Conservation (phyloP, 2,797 vertebrate species). For the Gephyroberyx darwinii region DNA sequence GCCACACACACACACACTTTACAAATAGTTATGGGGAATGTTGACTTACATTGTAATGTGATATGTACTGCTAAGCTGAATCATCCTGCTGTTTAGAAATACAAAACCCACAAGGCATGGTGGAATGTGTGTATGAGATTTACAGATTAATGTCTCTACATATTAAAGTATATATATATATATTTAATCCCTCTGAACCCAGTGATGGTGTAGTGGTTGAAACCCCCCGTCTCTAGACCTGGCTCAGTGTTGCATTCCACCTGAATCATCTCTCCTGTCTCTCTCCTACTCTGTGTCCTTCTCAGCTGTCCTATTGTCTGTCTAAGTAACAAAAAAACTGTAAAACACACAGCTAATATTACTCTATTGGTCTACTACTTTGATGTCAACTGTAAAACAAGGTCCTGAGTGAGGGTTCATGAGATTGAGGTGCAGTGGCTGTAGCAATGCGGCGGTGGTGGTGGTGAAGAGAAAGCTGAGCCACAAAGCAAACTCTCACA, state of each 20-base stretch:
- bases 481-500: not conserved
- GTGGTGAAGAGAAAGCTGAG: too few species aligned
- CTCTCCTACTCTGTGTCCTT: not conserved
- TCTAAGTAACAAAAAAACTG: not conserved
- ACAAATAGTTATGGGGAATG: constrained; percentile 1
- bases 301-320: not conserved
- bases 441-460: too few species aligned
- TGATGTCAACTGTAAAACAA: too few species aligned
- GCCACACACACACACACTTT: not conserved
- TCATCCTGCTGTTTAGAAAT: constrained; percentile 24
- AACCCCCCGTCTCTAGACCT: not conserved
- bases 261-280: not conserved
- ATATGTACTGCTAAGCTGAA: not conserved
- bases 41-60: too few species aligned
- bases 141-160: constrained; percentile 61
- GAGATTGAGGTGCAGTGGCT: too few species aligned
- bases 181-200: constrained; percentile 59
- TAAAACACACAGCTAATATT: too few species aligned
- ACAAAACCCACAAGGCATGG: constrained; percentile 13
- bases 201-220: not conserved
- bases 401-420: too few species aligned
- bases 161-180: not conserved
- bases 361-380: too few species aligned
- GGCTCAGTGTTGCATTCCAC: not conserved
- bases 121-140: constrained; percentile 26